Evolutionary conservation across 2,888 invertebrate species (phyloP).

Genomic region (Drosophila meridiana): DNA sequence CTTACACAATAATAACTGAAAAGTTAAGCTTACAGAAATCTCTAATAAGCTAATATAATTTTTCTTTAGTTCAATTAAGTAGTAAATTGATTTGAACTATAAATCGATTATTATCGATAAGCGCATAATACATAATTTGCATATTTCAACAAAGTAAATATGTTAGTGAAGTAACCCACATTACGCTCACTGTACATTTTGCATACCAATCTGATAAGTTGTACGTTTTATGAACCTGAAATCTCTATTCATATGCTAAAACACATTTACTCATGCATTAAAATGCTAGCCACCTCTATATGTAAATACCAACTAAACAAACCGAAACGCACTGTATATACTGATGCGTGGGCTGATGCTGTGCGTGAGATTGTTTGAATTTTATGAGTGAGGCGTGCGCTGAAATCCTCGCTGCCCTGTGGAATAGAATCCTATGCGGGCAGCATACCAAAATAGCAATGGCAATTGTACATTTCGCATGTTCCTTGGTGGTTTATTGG

Average conservation of each 20-base stretch:
- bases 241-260: conserved; percentile 11
- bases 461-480: conserved; percentile 36
- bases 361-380: conserved; percentile 25
- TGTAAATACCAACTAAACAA: conserved; percentile 17
- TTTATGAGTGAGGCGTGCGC: conserved; percentile 51
- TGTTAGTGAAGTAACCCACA: background rate
- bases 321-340: background rate
- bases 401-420: conserved; percentile 27
- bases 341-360: background rate
- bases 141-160: background rate
- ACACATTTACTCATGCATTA: conserved; percentile 8
- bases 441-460: conserved; percentile 45
- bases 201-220: background rate
- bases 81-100: background rate
- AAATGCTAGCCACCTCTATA: conserved; percentile 8
- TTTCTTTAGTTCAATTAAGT: background rate
- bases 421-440: conserved; percentile 23
- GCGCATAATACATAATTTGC: background rate
- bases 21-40: background rate
- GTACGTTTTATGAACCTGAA: background rate
- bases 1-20: too few species aligned
- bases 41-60: background rate
- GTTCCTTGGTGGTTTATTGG: conserved; percentile 41
- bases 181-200: background rate
- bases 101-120: background rate